Base-by-base conservation (phyloP, 2,113 vertebrate genomes). In the Micronycteris hirsuta region DNA sequence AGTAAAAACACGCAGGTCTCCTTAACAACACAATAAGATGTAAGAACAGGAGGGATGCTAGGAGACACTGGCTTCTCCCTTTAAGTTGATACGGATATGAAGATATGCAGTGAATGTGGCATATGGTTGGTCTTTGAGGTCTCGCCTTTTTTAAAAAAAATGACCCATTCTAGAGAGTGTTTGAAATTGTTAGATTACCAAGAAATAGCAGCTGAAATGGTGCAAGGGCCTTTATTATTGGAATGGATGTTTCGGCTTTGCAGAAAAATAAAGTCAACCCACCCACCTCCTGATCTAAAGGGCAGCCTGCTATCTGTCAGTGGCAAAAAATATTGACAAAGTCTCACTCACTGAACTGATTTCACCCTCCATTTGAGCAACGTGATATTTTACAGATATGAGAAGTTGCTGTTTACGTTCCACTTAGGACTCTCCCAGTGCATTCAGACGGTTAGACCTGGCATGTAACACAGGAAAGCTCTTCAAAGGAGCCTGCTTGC, bases 311-410 rank as follows among this genome's bases (percentile, higher is more conserved):
- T 97, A 93, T 85, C 94, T 92, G 81, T 95, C 95, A 96, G 92
- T 94, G 97, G 96, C 91, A 96, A 97, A 97, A 98, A 95, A 98
- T 97, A 97, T 96, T 97, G 96, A 97, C 86, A 97, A 77, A 96
- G 70, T 96, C 97, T 97, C 85, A 97, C 94, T 98, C 95, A 95
- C 68, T 98, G 94, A 97, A 92, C 74, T 97, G 93, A 97, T 98
- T 98, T 98, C 97, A 97, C 82, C 88, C 73, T 98, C 94, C 97
- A 97, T 98, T 98, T 98, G 96, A 98, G 96, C 96, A 97, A 96
- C 82, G 85, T 94, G 97, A 95, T 98, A 95, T 97, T 97, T 98
- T 96, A 96, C 86, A 98, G 97, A 98, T 98, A 98, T 77, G 96
- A 91, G 96, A 97, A 97, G 96, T 91, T 93, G 92, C 92, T 96